These are phyloP conservation scores for Drosophila equinoxialis DNA, from an alignment of 1,140 invertebrate species.

Conservation along the genomic window DNA sequence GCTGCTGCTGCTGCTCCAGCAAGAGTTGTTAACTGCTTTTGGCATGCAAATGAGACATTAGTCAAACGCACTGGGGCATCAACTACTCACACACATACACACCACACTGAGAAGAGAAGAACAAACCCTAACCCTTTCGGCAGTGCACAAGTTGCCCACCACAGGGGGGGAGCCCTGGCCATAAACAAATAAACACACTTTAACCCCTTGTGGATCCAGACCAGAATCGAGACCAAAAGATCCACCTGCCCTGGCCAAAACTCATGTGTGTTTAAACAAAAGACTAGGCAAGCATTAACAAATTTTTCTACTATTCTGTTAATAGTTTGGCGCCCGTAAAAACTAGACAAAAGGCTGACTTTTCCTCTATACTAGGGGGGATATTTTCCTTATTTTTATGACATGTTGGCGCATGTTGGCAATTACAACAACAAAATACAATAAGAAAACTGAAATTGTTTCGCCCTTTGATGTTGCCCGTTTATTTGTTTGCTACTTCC, in stretches of 20 bases:
- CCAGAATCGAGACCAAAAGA: background rate
- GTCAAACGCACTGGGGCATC: conserved; percentile 76
- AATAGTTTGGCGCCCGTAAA: conserved; percentile 73
- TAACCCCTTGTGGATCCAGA: conserved; percentile 56
- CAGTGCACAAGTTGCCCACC: conserved; percentile 31
- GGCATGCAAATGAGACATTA: conserved; percentile 81
- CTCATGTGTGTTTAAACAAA: conserved; percentile 74
- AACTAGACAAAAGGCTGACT: conserved; percentile 20
- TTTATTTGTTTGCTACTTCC: conserved; percentile 63
- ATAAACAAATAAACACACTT: conserved; percentile 82
- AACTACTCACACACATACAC: conserved; percentile 19
- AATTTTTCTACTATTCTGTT: conserved; percentile 76
- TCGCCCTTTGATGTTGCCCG: conserved; percentile 65
- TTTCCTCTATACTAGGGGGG: background rate
- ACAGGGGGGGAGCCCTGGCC: conserved; percentile 40
- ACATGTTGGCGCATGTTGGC: conserved; percentile 57
- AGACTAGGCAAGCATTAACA: conserved; percentile 61
- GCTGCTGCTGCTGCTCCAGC: conserved; percentile 35
- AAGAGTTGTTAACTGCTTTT: conserved; percentile 80
- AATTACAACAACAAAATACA: conserved; percentile 47
- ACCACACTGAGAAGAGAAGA: no score
- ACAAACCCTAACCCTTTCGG: conserved; percentile 32
- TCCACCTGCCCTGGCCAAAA: conserved; percentile 56
- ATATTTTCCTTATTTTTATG: conserved; percentile 27
- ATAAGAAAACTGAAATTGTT: conserved; percentile 56